phyloP scores from a whole-genome alignment of 2,888 invertebrate species.

The Quadroppia sp. region DNA sequence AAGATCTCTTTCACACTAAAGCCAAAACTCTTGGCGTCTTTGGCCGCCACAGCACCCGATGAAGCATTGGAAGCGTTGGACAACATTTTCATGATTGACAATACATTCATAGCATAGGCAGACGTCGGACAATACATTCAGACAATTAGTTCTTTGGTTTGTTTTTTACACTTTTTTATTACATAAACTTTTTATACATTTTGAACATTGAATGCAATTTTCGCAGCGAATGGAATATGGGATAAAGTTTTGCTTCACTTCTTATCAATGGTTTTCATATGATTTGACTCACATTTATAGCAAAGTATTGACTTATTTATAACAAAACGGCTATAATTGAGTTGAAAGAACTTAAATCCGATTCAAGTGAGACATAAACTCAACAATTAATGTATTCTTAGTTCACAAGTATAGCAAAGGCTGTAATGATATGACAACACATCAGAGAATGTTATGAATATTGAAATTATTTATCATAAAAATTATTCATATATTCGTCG shows the following conservation, averaged over 20 bases:
- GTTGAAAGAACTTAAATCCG: background rate
- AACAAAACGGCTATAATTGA: background rate
- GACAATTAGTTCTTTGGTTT: too few species aligned
- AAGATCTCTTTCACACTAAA: slow-evolving; percentile 91
- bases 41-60: background rate
- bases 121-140: slow-evolving; percentile 30
- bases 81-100: slow-evolving; percentile 33
- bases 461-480: background rate
- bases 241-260: background rate
- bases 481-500: slow-evolving; percentile 2
- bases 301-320: background rate
- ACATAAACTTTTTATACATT: background rate
- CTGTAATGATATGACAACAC: too few species aligned
- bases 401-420: background rate
- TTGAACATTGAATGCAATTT: background rate
- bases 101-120: slow-evolving; percentile 28
- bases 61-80: slow-evolving; percentile 3
- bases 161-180: background rate
- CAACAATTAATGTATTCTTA: background rate
- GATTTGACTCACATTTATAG: too few species aligned
- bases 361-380: background rate
- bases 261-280: too few species aligned
- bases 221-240: background rate
- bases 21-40: slow-evolving; percentile 51
- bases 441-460: slow-evolving; percentile 2